Percentiles rank a stretch among this genome's conserved stretches.
Evolutionary conservation across 2,113 vertebrate species (phyloP).

Genomic region (Planiliza haematocheilus): DNA sequence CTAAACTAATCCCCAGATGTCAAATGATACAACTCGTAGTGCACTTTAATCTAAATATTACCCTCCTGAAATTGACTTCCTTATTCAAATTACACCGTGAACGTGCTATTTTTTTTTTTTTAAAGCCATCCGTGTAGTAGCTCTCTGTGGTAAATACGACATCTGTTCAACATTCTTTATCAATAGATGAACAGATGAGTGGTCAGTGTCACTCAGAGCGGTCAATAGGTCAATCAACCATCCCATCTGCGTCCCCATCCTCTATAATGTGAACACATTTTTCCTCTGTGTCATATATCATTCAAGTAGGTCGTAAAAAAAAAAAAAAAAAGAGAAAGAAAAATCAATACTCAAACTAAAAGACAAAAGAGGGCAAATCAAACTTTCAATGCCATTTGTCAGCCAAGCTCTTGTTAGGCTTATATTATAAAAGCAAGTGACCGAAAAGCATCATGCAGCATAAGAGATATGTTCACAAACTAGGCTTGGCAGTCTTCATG

Average conservation of each 20-base stretch:
- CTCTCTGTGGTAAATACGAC: constrained; percentile 23
- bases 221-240: constrained; percentile 45
- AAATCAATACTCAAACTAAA: constrained; percentile 75
- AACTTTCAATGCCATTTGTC: constrained; percentile 82
- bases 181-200: constrained; percentile 37
- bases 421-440: constrained; percentile 85
- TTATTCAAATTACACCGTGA: constrained; percentile 15
- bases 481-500: constrained; percentile 93
- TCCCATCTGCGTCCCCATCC: constrained; percentile 56
- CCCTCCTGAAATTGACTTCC: constrained; percentile 4
- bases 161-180: constrained; percentile 47
- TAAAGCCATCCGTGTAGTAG: constrained; percentile 4
- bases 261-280: constrained; percentile 36
- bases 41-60: background rate
- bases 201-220: constrained; percentile 43
- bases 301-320: constrained; percentile 63
- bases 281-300: constrained; percentile 53
- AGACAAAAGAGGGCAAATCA: constrained; percentile 77
- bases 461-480: constrained; percentile 84
- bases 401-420: constrained; percentile 83
- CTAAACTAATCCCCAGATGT: constrained; percentile 7
- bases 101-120: constrained; percentile 7
- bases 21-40: background rate
- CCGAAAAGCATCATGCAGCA: constrained; percentile 88
- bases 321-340: constrained; percentile 11